A percentile compares a stretch with the other conserved stretches of the same genome.
Conservation (phyloP, 2,113 vertebrate genomes). For the Abramis brama region DNA sequence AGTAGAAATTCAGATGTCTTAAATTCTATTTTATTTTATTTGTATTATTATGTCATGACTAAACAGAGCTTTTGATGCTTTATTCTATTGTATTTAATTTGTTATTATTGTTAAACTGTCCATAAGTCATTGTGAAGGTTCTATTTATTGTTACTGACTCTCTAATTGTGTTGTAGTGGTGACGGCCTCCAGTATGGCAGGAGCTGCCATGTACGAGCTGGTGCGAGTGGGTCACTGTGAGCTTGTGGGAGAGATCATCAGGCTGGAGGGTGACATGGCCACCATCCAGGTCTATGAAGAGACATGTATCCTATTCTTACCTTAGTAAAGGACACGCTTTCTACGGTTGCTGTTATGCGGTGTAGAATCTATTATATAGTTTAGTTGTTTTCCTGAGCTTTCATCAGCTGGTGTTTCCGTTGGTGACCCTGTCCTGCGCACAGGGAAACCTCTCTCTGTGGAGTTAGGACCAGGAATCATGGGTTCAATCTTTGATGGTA, state of each 20-base stretch:
- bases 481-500: constrained; percentile 99
- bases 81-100: background rate
- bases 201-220: constrained; percentile 98
- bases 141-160: background rate
- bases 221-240: constrained; percentile 96
- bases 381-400: constrained; percentile 81
- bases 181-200: constrained; percentile 91
- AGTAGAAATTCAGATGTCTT: constrained; percentile 55
- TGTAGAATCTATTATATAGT: background rate
- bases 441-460: constrained; percentile 95
- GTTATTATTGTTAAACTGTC: background rate
- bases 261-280: constrained; percentile 95
- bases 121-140: background rate
- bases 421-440: constrained; percentile 95
- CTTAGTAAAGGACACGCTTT: background rate
- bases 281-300: constrained; percentile 99
- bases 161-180: constrained; percentile 79
- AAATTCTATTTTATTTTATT: background rate
- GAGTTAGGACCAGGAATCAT: constrained; percentile 96
- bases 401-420: constrained; percentile 91
- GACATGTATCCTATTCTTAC: constrained; percentile 92
- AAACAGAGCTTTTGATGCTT: background rate
- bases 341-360: background rate
- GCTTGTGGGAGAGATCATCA: constrained; percentile 96
- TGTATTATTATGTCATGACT: background rate